Base-by-base conservation (phyloP, 1,140 invertebrate species). In the Ips nitidus region DNA sequence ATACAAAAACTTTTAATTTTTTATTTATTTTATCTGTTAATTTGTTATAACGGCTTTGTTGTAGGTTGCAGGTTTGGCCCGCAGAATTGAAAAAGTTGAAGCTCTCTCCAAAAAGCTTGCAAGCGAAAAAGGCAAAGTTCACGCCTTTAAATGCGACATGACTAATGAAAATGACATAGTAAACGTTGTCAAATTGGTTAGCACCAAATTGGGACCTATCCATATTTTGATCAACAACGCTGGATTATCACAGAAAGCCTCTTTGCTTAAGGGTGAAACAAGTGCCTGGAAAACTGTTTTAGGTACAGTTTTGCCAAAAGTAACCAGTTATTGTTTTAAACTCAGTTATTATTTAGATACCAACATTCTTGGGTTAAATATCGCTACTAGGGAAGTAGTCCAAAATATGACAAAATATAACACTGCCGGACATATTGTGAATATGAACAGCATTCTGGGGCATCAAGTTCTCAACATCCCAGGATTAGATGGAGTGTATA, bases 331-430 rank as follows among this genome's bases (percentile, higher is more conserved):
- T 7, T 22, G 37, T 2, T 22, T 38, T 37, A 36, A 38, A 55
- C 6, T 5, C 37, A 22, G 5, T 2, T 36, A 36, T 42, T 42
- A 42, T 69, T 42, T 58, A 52, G 73, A 71, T 52, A 71, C 71
- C 45, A 74, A 74, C 50, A 71, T 75, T 43, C 69, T 89, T 4
- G 70, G 78, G 0, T 73, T 87, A n/a, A 81, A 79, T 57, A 79
- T 86, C 5, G 86, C 85, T 67, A 84, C 85, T 3, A 78, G 83
- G 63, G 83, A 88, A 75, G 81, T 85, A 37, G 78, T 87, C 2
- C 79, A 83, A 55, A 53, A 55, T 37, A 76, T 76, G 75, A 57
- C 39, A 52, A 53, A 39, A 6, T 45, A 75, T 47, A 66, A 72
- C 42, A 65, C 72, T 22, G 52, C 67, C n/a, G 72, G 75, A 6